Conservation (phyloP, 2,888 invertebrate genomes). For the Eudasyphora cyanicolor region DNA sequence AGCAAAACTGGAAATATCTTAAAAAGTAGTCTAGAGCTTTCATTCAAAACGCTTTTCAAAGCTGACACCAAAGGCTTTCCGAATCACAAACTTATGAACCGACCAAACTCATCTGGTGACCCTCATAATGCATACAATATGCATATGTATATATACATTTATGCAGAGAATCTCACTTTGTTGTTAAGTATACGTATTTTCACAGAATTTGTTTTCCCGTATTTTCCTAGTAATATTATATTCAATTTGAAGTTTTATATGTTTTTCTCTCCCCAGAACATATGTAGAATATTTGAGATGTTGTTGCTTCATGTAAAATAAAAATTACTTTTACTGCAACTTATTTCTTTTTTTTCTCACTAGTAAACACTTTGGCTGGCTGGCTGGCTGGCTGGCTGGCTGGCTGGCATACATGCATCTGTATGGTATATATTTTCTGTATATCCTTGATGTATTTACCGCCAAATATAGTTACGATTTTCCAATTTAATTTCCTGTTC, state of each 20-base stretch:
- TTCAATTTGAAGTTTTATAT: background rate
- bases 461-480: slow-evolving; percentile 40
- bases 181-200: slow-evolving; percentile 15
- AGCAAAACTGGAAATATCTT: no score
- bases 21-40: no score
- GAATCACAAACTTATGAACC: no score
- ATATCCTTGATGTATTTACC: slow-evolving; percentile 43
- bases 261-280: background rate
- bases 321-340: background rate
- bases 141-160: background rate
- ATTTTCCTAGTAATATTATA: background rate
- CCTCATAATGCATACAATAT: no score
- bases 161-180: background rate
- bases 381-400: no score
- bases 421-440: slow-evolving; percentile 19
- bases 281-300: background rate
- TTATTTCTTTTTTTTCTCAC: no score
- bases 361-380: no score
- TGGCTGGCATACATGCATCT: background rate
- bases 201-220: slow-evolving; percentile 13
- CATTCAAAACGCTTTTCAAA: no score
- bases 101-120: no score
- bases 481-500: slow-evolving; percentile 35
- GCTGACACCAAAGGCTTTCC: no score
- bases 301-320: no score